phyloP scores from a whole-genome alignment of 2,113 vertebrate species.

The Taxidea taxus region DNA sequence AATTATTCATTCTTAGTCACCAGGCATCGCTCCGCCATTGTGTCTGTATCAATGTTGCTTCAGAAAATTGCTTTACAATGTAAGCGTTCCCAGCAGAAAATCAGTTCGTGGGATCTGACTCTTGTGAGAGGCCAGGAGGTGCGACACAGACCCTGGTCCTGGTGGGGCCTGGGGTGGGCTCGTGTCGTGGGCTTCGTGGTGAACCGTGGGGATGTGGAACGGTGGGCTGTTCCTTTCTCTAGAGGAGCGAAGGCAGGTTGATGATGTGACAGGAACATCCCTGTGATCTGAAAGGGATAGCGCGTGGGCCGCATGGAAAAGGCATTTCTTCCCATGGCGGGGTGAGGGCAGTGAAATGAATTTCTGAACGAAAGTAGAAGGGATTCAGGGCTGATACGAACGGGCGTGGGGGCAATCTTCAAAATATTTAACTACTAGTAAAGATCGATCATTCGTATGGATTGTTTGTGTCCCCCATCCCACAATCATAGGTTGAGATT shows the following conservation, averaged over 20 bases:
- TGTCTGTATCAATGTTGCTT: constrained; percentile 1
- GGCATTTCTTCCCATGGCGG: not conserved
- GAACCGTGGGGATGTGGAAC: not conserved
- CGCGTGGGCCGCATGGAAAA: not conserved
- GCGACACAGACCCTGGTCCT: not conserved
- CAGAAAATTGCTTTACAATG: constrained; percentile 11
- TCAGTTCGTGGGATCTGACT: not conserved
- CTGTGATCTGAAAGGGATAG: not conserved
- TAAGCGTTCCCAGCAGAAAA: constrained; percentile 4
- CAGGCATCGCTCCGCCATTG: not conserved
- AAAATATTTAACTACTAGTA: not conserved
- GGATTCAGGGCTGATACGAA: not conserved
- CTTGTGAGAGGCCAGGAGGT: not conserved
- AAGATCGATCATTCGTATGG: not conserved
- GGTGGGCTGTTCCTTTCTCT: not conserved
- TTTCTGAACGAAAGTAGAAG: not conserved
- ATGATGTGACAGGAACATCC: not conserved
- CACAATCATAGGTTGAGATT: not conserved
- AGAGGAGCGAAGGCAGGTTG: not conserved
- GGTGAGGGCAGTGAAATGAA: not conserved
- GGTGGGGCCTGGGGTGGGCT: not conserved
- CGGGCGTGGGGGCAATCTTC: too few species aligned
- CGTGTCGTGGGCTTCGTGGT: not conserved
- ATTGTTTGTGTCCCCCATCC: not conserved
- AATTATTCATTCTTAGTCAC: constrained; percentile 53